Evolutionary conservation across 2,113 vertebrate genomes (phyloP), one percentile per base, ranked within the genome.

Genomic region (Silurus asotus): DNA sequence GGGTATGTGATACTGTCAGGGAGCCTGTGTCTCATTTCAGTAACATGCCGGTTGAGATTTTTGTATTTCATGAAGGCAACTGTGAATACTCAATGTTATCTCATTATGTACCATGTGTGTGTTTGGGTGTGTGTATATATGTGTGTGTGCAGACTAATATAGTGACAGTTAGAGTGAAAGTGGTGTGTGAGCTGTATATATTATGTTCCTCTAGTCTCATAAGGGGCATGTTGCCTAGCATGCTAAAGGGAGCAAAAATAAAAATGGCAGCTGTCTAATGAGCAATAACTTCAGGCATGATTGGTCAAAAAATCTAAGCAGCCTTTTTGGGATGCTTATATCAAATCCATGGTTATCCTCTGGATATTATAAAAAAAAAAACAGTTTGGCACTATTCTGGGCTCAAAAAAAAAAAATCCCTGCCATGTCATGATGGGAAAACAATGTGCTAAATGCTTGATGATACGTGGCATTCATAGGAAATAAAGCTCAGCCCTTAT

Each of bases 1-100:
- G 93, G 89, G 87, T 90, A 90, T 87, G 84, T 92, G 92, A 93
- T 93, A 93, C 92, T 92, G 93, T 94, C 92, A 92, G 90, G 28
- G 89, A 87, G 88, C 51, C 91, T 90, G 90, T 87, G 89, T 89
- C 84, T 75, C 90, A 90, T 78, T 82, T 74, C 53, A 45, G 81
- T 87, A 85, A 84, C 61, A 55, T 81, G 67, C 23, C 55, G 49
- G 58, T 80, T 20, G 61, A 48, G 64, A 61, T 69, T 56, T 81
- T 69, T 82, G 83, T 58, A 15, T 77, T 89, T 82, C 62, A 62
- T 28, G 45, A 76, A 78, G 51, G 53, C 51, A 79, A 56, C 64
- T 72, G 77, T 61, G 51, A 53, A 55, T 67, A 51, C 70, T 72
- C 80, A 83, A 78, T 19, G 79, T 51, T 69, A 65, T 55, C 82